Conservation (phyloP, 2,888 invertebrate species). For the Lochmaea capreae region DNA sequence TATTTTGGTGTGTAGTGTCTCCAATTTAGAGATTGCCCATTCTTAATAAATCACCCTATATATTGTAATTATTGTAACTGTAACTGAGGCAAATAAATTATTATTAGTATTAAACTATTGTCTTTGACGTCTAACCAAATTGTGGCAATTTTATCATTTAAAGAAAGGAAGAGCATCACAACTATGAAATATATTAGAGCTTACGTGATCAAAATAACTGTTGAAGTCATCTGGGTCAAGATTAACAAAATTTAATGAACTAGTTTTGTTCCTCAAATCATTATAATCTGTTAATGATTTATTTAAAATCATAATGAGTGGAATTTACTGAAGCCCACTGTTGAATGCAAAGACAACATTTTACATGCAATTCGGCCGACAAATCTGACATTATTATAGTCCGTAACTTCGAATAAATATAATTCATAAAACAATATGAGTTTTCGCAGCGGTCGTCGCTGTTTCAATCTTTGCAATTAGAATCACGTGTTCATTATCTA, state of each 20-base stretch:
- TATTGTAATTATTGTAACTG: too few relatives aligned
- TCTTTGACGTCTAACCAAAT: too few relatives aligned
- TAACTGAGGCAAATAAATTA: too few relatives aligned
- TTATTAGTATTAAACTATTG: too few relatives aligned
- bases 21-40: too few relatives aligned
- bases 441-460: slow-evolving; percentile 35
- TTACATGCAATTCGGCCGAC: slow-evolving; percentile 45
- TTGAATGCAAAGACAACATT: slow-evolving; percentile 47
- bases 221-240: too few relatives aligned
- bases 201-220: too few relatives aligned
- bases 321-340: slow-evolving; percentile 40
- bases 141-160: too few relatives aligned
- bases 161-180: too few relatives aligned
- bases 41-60: too few relatives aligned
- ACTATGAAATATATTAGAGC: too few relatives aligned
- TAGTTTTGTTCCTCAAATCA: neutral
- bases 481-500: slow-evolving; percentile 34
- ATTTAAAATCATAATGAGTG: slow-evolving; percentile 4
- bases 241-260: neutral
- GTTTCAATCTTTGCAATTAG: slow-evolving; percentile 44
- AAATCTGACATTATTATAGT: slow-evolving; percentile 44
- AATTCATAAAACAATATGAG: slow-evolving; percentile 46
- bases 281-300: neutral
- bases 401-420: slow-evolving; percentile 44
- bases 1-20: too few relatives aligned